Evolutionary conservation across 2,888 invertebrate species (phyloP).

Genomic region (Scaptomyza reducta): DNA sequence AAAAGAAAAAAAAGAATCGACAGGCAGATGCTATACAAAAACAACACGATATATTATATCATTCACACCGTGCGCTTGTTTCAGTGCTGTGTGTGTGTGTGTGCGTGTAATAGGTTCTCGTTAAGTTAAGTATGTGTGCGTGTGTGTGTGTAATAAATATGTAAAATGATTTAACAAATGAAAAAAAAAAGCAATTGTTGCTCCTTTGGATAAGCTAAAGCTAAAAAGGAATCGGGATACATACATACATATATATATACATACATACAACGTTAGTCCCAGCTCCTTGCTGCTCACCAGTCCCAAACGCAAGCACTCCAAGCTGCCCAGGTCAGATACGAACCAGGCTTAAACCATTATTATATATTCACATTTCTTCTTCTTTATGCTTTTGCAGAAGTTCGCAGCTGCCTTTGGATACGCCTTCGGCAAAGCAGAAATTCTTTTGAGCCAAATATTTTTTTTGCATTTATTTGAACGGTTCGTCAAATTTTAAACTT

Average conservation of each 20-base stretch:
- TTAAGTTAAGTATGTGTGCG: slow-evolving; percentile 27
- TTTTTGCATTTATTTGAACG: too few species aligned
- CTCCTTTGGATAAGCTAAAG: slow-evolving; percentile 32
- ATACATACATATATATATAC: too few species aligned
- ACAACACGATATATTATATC: slow-evolving; percentile 40
- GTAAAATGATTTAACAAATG: slow-evolving; percentile 56
- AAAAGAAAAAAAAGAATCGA: slow-evolving; percentile 44
- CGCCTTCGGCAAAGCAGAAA: slow-evolving; percentile 44
- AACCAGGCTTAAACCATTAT: too few species aligned
- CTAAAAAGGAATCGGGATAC: too few species aligned
- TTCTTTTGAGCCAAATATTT: slow-evolving; percentile 41
- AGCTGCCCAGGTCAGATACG: slow-evolving; percentile 11
- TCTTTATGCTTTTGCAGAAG: slow-evolving; percentile 23
- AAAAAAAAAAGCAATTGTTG: slow-evolving; percentile 38
- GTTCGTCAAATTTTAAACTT: too few species aligned
- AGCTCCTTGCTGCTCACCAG: too few species aligned
- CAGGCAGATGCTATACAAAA: slow-evolving; percentile 31
- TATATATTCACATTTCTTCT: neutral
- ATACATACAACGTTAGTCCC: neutral
- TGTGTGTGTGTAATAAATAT: slow-evolving; percentile 51
- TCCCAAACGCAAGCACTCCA: neutral
- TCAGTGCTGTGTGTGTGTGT: slow-evolving; percentile 10
- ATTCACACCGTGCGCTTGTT: slow-evolving; percentile 47
- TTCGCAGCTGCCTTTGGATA: slow-evolving; percentile 29
- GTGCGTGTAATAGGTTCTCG: slow-evolving; percentile 20